Evolutionary conservation across 2,113 vertebrate genomes (phyloP).

Genomic region (Picathartes gymnocephalus): DNA sequence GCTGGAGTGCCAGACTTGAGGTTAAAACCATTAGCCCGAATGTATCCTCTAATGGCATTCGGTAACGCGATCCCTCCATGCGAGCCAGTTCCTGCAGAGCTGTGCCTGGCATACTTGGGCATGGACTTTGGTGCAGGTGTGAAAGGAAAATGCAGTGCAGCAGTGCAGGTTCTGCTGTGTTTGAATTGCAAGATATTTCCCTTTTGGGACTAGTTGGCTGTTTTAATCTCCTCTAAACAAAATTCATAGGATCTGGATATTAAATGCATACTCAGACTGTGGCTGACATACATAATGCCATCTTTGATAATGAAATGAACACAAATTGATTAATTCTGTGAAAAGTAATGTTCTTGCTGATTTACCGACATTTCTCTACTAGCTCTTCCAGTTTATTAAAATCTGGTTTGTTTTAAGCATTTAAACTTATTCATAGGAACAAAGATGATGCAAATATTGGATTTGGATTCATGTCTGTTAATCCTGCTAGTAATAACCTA

Average conservation of each 20-base stretch:
- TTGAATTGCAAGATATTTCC: neutral
- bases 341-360: neutral
- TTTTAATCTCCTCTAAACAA: neutral
- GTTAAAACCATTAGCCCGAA: neutral
- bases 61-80: neutral
- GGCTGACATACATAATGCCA: neutral
- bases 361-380: neutral
- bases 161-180: neutral
- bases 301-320: neutral
- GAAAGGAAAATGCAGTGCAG: neutral
- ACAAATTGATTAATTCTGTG: neutral
- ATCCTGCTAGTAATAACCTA: neutral
- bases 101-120: neutral
- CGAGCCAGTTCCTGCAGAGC: neutral
- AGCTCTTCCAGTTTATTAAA: neutral
- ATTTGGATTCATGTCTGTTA: conserved; percentile 11
- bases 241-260: neutral
- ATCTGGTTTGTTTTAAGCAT: neutral
- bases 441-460: conserved; percentile 18
- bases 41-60: neutral
- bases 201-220: neutral
- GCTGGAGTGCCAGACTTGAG: neutral
- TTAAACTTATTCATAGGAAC: neutral
- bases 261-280: neutral
- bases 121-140: neutral